Percentiles rank a stretch among this genome's conserved stretches.
Conservation (phyloP, 2,797 vertebrate species). For the Artibeus lituratus region DNA sequence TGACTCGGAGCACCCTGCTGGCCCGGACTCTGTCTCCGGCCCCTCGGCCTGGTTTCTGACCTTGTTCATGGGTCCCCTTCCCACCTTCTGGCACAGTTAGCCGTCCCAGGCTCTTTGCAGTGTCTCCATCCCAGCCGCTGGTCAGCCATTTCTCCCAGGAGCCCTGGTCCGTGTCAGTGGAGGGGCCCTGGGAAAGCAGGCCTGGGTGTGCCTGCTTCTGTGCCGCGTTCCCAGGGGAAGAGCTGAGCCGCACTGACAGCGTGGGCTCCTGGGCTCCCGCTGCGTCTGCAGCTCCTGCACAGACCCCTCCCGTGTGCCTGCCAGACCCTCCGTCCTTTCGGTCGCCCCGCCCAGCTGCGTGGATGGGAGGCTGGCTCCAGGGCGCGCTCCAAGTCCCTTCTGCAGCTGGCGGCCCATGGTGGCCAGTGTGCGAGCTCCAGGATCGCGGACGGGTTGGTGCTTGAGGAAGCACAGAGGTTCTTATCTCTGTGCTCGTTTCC, state of each 20-base stretch:
- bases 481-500: neutral
- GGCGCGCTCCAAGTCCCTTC: too few relatives aligned
- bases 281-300: neutral
- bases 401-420: neutral
- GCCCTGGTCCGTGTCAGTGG: neutral
- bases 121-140: neutral
- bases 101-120: neutral
- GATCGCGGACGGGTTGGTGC: too few relatives aligned
- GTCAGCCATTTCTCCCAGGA: neutral
- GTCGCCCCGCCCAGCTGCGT: too few relatives aligned
- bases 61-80: neutral
- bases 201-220: neutral
- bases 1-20: neutral
- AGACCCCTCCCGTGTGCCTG: accelerated
- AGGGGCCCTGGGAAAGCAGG: neutral
- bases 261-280: too few relatives aligned
- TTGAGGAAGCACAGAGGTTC: accelerated
- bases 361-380: neutral
- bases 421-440: too few relatives aligned
- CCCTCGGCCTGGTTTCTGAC: accelerated
- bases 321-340: neutral
- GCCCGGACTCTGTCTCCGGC: neutral
- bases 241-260: neutral
- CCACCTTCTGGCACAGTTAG: neutral
- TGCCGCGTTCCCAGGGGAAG: accelerated